A percentile compares a stretch with the other conserved stretches of the same genome.
phyloP scores from a whole-genome alignment of 2,113 vertebrate species.

The Oenanthe melanoleuca region DNA sequence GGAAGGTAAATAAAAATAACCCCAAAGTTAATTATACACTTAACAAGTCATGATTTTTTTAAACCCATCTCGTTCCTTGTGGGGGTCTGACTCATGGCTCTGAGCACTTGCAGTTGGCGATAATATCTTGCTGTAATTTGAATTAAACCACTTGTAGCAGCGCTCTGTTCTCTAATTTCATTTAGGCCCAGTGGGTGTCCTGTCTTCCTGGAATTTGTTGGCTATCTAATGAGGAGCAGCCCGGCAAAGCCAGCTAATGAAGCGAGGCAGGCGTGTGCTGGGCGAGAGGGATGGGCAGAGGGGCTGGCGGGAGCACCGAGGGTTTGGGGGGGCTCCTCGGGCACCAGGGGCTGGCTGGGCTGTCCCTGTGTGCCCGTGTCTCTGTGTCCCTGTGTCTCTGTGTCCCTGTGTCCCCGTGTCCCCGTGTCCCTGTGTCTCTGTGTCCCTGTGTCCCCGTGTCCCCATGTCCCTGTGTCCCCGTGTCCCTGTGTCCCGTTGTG shows the following conservation, averaged over 20 bases:
- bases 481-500: too few relatives aligned
- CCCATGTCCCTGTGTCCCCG: too few relatives aligned
- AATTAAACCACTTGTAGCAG: conserved; percentile 69
- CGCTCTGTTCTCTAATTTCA: conserved; percentile 64
- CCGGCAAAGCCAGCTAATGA: background rate
- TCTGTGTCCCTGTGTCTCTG: too few relatives aligned
- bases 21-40: conserved; percentile 63
- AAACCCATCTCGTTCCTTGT: conserved; percentile 45
- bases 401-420: too few relatives aligned
- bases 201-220: conserved; percentile 68
- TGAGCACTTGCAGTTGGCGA: conserved; percentile 61
- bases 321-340: fast-evolving
- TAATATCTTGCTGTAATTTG: conserved; percentile 63
- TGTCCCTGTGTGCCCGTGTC: background rate
- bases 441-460: too few relatives aligned
- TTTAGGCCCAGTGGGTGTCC: conserved; percentile 64
- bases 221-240: conserved; percentile 64
- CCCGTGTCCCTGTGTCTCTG: too few relatives aligned
- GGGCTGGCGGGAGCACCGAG: background rate
- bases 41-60: conserved; percentile 47
- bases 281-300: background rate
- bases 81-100: conserved; percentile 65
- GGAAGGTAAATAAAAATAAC: conserved; percentile 68
- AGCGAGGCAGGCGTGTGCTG: background rate
- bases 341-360: background rate